A percentile compares a stretch with the other conserved stretches of the same genome.
Evolutionary conservation across 2,113 vertebrate genomes (phyloP).

Genomic region (Furnarius figulus): DNA sequence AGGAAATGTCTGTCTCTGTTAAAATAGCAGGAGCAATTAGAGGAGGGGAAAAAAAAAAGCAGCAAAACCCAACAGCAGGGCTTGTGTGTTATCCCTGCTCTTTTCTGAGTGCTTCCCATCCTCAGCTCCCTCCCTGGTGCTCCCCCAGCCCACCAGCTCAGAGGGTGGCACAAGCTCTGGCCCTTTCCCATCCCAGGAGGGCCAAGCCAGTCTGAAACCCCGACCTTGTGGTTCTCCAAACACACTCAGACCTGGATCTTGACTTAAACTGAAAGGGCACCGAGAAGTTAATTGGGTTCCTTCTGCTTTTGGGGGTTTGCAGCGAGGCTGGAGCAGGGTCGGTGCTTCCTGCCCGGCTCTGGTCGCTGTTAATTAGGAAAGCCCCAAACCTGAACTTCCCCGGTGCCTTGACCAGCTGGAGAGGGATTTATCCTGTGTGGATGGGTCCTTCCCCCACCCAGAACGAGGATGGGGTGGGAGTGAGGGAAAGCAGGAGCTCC

Average conservation of each 20-base stretch:
- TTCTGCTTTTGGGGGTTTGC: background rate
- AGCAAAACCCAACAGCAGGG: accelerated
- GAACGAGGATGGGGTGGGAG: accelerated
- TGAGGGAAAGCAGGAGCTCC: background rate
- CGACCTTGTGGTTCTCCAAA: background rate
- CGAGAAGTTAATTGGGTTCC: background rate
- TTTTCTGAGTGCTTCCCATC: background rate
- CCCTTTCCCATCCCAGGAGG: background rate
- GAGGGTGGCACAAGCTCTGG: background rate
- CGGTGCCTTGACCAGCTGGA: background rate
- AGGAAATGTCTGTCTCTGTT: conserved; percentile 13
- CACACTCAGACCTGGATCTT: accelerated
- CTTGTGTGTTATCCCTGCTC: background rate
- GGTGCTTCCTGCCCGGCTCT: background rate
- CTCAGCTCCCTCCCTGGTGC: background rate
- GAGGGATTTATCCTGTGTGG: accelerated
- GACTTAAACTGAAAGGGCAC: background rate
- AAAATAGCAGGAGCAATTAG: conserved; percentile 24
- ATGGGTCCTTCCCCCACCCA: accelerated
- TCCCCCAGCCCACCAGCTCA: background rate
- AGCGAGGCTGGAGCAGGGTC: accelerated
- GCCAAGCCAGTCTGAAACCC: background rate
- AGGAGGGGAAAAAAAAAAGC: background rate
- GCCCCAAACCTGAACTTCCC: background rate
- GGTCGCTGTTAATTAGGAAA: background rate